Base-by-base conservation (phyloP, 2,113 vertebrate species). In the Tringa solitaria region DNA sequence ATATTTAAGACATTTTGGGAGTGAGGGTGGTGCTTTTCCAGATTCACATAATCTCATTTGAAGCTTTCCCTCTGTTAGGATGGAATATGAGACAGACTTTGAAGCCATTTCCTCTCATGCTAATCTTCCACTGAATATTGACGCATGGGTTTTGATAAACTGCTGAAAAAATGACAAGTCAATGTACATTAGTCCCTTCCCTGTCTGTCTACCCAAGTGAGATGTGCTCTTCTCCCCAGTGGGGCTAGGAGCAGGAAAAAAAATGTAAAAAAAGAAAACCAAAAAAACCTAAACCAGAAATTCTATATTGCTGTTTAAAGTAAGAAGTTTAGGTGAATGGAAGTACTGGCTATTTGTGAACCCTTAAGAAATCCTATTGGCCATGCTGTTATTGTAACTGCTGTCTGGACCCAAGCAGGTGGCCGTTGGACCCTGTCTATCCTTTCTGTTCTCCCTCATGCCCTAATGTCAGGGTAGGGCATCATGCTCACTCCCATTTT, bases 1-100 rank as follows among this genome's bases (percentile, higher is more conserved):
- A 14, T n/a, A 45, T 67, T 80, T 67, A 61, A 67, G 28, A 78
- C 20, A 33, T 67, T 65, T 56, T 60, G n/a, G 10, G 21, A 86
- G 10, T n/a, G 32, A 76, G 9, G 17, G 9, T 35, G 6, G 15
- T 56, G 48, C 9, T 90, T 6, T 88, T 90, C 48, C 41, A 88
- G 59, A 65, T 65, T 48, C 63, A 74, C 28, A 70, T 81, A 70
- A 90, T 90, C 72, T 86, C 41, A 86, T 92, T 86, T 84, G 37
- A 63, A 67, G 30, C 63, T 85, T 93, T 79, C 17, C 30, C 5
- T 82, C 53, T 76, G 27, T 68, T 59, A 79, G 72, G 69, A 61
- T 60, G 45, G 48, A 79, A 4, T 16, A 15, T 24, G 30, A 94
- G 53, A 46, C 23, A 46, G 32, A 45, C 24, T 95, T 88, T 86